Evolutionary conservation across 2,888 invertebrate species (phyloP).

Genomic region (Sepiola atlantica): DNA sequence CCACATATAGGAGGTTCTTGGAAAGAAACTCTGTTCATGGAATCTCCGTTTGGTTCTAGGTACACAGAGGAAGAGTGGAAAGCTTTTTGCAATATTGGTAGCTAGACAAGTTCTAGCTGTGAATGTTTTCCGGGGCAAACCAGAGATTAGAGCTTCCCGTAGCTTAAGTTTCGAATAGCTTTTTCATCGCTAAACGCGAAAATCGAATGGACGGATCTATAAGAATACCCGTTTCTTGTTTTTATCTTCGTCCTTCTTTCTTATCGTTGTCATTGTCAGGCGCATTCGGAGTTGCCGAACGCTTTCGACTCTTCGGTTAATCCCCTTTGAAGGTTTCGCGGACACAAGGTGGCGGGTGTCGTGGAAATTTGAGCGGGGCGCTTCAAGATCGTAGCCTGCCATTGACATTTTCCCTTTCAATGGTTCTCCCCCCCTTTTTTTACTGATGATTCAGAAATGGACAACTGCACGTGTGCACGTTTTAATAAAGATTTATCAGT

Average conservation of each 20-base stretch:
- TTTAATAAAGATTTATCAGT: not conserved
- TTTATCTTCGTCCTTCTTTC: not conserved
- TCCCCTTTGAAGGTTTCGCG: constrained; percentile 20
- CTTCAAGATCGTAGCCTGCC: not conserved
- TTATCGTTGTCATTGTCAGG: not conserved
- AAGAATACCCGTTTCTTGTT: not conserved
- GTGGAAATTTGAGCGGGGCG: constrained; percentile 32
- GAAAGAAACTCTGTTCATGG: no score
- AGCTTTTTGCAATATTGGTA: no score
- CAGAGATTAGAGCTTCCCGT: no score
- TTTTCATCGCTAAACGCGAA: no score
- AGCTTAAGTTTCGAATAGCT: no score
- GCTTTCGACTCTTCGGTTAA: not conserved
- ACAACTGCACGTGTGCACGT: not conserved
- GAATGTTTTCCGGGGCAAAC: no score
- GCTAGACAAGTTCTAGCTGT: no score
- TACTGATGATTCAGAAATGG: constrained; percentile 32
- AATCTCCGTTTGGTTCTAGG: no score
- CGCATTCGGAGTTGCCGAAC: constrained; percentile 15
- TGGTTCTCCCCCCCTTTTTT: not conserved
- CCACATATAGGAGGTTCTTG: no score
- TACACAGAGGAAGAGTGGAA: no score
- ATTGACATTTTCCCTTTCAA: constrained; percentile 8
- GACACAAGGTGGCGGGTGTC: not conserved
- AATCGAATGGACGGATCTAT: no score